A percentile compares a stretch with the other conserved stretches of the same genome.
Conservation (phyloP, 2,888 invertebrate genomes). For the Parnassius smintheus region DNA sequence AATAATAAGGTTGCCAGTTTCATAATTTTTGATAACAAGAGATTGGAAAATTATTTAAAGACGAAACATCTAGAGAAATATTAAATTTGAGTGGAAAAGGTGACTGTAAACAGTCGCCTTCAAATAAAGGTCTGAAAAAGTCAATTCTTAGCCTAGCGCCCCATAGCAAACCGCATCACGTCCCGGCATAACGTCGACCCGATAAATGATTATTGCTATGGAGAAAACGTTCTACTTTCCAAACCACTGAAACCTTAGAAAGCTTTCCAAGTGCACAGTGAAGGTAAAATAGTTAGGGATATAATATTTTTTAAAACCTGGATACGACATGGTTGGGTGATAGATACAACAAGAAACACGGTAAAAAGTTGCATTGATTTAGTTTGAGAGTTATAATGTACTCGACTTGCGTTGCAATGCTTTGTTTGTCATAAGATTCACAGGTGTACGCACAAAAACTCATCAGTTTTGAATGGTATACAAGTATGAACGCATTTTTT, state of each 20-base stretch:
- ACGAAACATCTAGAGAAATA: constrained; percentile 5
- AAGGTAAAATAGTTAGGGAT: constrained; percentile 28
- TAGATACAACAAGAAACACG: no score
- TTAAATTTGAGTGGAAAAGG: constrained; percentile 12
- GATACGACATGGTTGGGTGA: constrained; percentile 2
- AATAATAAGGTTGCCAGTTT: no score
- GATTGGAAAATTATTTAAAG: no score
- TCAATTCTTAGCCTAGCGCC: constrained; percentile 36
- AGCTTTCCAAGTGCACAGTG: constrained; percentile 36
- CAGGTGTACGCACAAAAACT: no score
- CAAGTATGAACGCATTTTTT: no score
- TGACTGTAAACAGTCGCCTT: constrained; percentile 7
- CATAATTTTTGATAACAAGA: no score
- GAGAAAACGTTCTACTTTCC: constrained; percentile 48
- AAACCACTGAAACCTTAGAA: constrained; percentile 49
- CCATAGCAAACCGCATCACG: constrained; percentile 53
- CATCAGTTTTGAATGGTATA: no score
- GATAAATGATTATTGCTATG: constrained; percentile 61
- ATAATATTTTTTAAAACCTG: constrained; percentile 6
- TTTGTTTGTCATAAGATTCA: no score
- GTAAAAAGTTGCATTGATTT: no score
- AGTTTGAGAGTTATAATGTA: no score
- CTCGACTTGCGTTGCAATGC: no score
- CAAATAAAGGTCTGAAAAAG: constrained; percentile 34
- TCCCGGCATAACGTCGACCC: constrained; percentile 46